Evolutionary conservation across 1,140 invertebrate species (phyloP).

Genomic region (Plutomurus gul): DNA sequence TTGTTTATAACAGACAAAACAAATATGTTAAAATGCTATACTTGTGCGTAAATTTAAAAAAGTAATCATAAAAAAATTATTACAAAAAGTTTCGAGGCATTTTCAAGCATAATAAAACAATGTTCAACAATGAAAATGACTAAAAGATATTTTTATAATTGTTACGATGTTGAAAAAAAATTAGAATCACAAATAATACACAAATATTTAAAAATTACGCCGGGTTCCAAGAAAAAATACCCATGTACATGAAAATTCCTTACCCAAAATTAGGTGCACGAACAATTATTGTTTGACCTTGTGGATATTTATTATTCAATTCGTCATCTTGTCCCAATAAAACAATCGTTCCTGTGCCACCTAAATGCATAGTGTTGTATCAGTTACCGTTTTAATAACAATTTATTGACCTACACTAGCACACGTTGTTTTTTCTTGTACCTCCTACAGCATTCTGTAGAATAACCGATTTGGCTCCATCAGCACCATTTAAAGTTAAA

Average conservation of each 20-base stretch:
- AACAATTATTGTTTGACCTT: conserved; percentile 50
- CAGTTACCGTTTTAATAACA: not conserved
- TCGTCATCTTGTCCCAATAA: conserved; percentile 50
- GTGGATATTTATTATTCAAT: not conserved
- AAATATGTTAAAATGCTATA: too few relatives aligned
- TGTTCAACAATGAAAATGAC: too few relatives aligned
- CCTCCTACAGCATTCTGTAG: conserved; percentile 19
- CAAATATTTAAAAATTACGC: too few relatives aligned
- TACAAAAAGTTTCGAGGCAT: too few relatives aligned
- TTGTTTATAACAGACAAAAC: too few relatives aligned
- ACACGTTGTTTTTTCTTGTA: not conserved
- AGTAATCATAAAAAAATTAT: too few relatives aligned
- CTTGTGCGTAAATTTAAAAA: too few relatives aligned
- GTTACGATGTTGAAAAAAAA: too few relatives aligned
- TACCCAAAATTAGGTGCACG: conserved; percentile 51
- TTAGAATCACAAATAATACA: too few relatives aligned
- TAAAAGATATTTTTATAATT: too few relatives aligned
- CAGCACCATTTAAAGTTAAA: conserved; percentile 40
- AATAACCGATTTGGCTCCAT: conserved; percentile 43
- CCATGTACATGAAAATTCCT: not conserved
- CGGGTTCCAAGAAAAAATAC: too few relatives aligned
- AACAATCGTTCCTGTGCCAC: conserved; percentile 46
- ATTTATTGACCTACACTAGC: not conserved
- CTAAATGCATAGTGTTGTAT: not conserved
- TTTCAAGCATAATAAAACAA: too few relatives aligned